Conservation (phyloP, 2,797 vertebrate species). For the Crax fasciolata region DNA sequence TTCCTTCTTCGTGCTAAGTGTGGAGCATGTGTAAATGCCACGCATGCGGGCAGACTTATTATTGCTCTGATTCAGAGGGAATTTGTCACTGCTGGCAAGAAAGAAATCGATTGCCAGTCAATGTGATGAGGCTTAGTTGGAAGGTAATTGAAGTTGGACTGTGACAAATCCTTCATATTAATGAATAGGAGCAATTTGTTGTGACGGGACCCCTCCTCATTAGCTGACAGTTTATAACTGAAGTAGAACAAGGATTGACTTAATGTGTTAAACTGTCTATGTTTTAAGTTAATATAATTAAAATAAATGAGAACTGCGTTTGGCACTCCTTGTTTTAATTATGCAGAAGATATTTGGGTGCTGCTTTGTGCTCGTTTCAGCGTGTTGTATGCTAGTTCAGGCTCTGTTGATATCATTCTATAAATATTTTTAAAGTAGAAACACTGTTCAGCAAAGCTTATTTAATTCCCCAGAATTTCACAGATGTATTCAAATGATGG, state of each 20-base stretch:
- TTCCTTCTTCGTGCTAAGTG: background rate
- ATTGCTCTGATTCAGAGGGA: background rate
- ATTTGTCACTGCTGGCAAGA: background rate
- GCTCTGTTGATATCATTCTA: background rate
- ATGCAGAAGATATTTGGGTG: background rate
- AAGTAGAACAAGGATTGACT: background rate
- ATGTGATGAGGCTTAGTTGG: conserved; percentile 6
- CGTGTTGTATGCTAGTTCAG: background rate
- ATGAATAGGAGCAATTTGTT: conserved; percentile 7
- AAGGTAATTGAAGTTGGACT: conserved; percentile 10
- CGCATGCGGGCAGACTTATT: background rate
- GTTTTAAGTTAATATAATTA: background rate
- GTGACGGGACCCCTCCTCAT: background rate
- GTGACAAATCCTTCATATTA: conserved; percentile 23
- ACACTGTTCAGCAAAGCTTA: background rate
- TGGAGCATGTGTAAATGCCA: background rate
- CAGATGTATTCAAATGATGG: background rate
- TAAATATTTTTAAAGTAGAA: background rate
- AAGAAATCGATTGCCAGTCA: background rate
- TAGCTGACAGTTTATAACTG: background rate
- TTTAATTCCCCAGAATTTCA: background rate
- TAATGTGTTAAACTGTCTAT: background rate
- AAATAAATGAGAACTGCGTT: conserved; percentile 23
- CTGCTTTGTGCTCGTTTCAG: background rate
- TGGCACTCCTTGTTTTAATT: background rate